Evolutionary conservation across 2,797 vertebrate species (phyloP), one percentile per base, ranked within the genome.

Genomic region (Lithobates sylvaticus): DNA sequence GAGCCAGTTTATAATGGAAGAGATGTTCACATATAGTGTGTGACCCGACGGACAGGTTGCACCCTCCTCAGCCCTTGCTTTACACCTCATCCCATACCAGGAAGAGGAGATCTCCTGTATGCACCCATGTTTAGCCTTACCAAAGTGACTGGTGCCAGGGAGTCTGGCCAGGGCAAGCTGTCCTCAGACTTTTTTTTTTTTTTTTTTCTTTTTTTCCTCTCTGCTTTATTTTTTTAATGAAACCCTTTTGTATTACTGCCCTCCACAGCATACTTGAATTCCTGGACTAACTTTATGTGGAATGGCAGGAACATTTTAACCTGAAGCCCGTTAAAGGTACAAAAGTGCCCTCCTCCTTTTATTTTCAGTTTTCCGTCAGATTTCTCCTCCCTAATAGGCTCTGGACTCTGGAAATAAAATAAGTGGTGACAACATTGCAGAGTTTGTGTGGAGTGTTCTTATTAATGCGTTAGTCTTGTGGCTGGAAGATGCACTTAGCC

Each of bases 361-460:
- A 81, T 70, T 86, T 81, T 44, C 91, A 93, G 88, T 93, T 95
- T 93, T 92, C 92, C 92, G 89, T 92, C 93, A 90, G 91, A 95
- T 93, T 91, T 84, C 97, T 54, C 58, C 69, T 83, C 82, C 68
- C 95, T 95, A 95, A 94, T 94, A 90, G 79, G 90, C 95, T 95
- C 96, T 95, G 96, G 94, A 96, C 92, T 96, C 93, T 96, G 96
- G 95, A 96, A 97, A 92, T 96, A 95, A 94, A 98, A 98, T 98
- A 99, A 98, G 98, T 89, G 95, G 94, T 95, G 93, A 97, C 65
- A 95, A 95, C 95, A 95, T 94, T 95, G 93, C 84, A 93, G 95
- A 84, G 67, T 88, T 76, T 0, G 76, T 77, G 91, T 88, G 78
- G 88, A 78, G 70, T 90, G 86, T 89, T 81, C 77, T 70, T 88